These are phyloP conservation scores for Paracyprichromis sp. DNA, from an alignment of 2,113 vertebrate genomes.

Conservation along the genomic window DNA sequence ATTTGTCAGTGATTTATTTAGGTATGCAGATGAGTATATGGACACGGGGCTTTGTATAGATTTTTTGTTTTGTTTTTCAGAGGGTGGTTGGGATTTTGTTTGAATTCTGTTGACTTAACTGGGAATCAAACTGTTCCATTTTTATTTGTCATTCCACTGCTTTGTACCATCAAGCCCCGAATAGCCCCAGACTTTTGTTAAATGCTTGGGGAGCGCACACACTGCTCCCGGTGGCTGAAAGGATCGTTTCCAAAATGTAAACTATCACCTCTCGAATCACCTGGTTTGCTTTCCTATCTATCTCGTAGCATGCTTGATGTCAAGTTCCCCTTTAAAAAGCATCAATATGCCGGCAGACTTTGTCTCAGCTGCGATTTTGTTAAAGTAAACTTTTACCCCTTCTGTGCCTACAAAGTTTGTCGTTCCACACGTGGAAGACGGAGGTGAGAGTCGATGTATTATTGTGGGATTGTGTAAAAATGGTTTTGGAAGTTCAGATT, in stretches of 20 bases:
- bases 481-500: conserved; percentile 47
- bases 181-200: conserved; percentile 24
- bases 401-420: conserved; percentile 74
- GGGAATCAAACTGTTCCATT: conserved; percentile 69
- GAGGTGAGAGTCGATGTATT: background rate
- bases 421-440: conserved; percentile 57
- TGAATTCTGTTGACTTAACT: conserved; percentile 21
- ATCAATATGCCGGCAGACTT: conserved; percentile 25
- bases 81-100: conserved; percentile 29
- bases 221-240: background rate
- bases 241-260: background rate
- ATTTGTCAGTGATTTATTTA: conserved; percentile 82
- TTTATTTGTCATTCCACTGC: conserved; percentile 72
- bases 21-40: conserved; percentile 68
- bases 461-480: conserved; percentile 46
- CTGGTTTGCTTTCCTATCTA: conserved; percentile 16
- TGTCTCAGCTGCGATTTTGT: conserved; percentile 31
- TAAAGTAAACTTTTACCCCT: conserved; percentile 50
- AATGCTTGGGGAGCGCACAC: background rate
- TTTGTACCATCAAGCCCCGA: conserved; percentile 47
- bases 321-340: conserved; percentile 63
- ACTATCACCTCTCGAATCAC: background rate
- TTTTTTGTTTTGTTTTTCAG: conserved; percentile 4
- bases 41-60: conserved; percentile 76
- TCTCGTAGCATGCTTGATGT: conserved; percentile 52